Evolutionary conservation across 2,113 vertebrate genomes (phyloP), one percentile per base, ranked within the genome.

Genomic region (Platysternon megacephalum): DNA sequence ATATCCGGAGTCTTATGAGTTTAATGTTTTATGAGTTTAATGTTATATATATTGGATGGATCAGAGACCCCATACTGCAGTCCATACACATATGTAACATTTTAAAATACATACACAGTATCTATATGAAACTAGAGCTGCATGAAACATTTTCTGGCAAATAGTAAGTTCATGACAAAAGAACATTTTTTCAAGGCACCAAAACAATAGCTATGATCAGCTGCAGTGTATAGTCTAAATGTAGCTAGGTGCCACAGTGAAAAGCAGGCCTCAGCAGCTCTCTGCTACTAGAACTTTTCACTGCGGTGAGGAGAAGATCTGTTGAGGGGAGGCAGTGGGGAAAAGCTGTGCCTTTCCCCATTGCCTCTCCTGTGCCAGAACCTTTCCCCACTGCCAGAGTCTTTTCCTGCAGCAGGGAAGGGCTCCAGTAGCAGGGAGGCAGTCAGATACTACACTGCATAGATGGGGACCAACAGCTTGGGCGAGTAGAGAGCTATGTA

Each of bases 11-110:
- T 8, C 78, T 32, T 22, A 11, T 48, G 19, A 51, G 29, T 68
- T 65, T 65, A 44, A 8, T 0, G 0, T 1, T 53, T 26, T 12
- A 48, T 51, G 22, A 55, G 28, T 76, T 61, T 55, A 39, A 9
- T 0, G 0, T 1, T 55, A 22, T 14, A 49, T 11, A 12, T 74
- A 72, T 7, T 12, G 39, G 16, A 1, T 0, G 4, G 32, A 16
- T 4, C 29, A n/a, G 21, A 83, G 68, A 76, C 74, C 79, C 52
- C 46, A 80, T 6, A 9, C 35, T 79, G 11, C 29, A 53, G 22
- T 5, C 28, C 51, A 17, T 8, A n/a, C 9, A 79, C 11, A 16
- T 17, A 12, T 52, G 28, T 44, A 26, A 72, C 8, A 65, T 12
- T 53, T 3, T 11, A 85, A 79, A 76, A 53, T 58, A 58, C 56